Evolutionary conservation across 2,888 invertebrate genomes (phyloP), one percentile per base, ranked within the genome.

Genomic region (Meliscaeva auricollis): DNA sequence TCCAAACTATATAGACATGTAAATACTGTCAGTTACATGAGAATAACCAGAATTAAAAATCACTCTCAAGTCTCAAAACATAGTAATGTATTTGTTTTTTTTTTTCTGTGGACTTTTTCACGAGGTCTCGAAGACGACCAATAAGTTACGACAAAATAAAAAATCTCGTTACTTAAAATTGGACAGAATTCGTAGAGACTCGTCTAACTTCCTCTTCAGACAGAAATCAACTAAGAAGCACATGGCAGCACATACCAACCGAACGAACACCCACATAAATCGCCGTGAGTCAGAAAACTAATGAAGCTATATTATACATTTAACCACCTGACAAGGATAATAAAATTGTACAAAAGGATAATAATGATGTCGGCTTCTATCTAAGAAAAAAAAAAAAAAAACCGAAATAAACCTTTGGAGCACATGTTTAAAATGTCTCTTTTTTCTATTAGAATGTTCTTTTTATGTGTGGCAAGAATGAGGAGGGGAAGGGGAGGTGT

Each of bases 341-440:
- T 85, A 85, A 81, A 85, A 85, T 77, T 81, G 72, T 81, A 85
- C 76, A 85, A 81, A 83, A 85, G 76, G 85, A 85, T 85, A 81
- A 81, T 85, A 85, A 81, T 73, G 85, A 85, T 68, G 76, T 81
- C 68, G 76, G 69, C 64, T 73, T 72, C 17, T 9, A 60, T 35
- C 30, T 9, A 17, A 3, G n/a, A 22, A 13, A 11, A 20, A 56
- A 56, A 76, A 35, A 26, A 62, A 22, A 30, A 8, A 32, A 20
- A 48, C 68, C 15, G 26, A 52, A 22, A 30, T 5, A 41, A 74
- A 44, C 62, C 41, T n/a, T 26, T 8, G 68, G 26, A 70, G 70
- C 52, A 75, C 48, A 68, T 76, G 80, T 68, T 73, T 32, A 66
- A 85, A 85, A 70, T 68, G 35, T 44, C 48, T 35, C 54, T 66